Base-by-base conservation (phyloP, 2,888 invertebrate genomes). In the Aphidoletes aphidimyza region DNA sequence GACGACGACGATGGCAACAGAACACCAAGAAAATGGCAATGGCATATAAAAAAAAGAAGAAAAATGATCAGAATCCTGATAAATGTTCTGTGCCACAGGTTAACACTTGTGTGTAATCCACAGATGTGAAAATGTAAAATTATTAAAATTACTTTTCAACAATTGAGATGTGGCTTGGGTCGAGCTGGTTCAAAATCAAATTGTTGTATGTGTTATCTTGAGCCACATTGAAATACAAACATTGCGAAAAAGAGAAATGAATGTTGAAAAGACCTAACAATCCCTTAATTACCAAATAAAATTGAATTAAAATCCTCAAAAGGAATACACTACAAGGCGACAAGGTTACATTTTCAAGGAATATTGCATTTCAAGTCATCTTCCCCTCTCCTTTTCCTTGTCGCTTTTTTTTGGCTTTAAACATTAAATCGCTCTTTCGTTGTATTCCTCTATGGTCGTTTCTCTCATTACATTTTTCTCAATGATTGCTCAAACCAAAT, bases 101-200 rank as follows among this genome's bases (percentile, higher is more conserved):
- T 69, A 69, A 69, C 69, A 69, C 69, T 54, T 54, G 22, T 2
- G n/a, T n/a, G 34, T 69, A 69, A 69, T 69, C 69, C 69, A 69
- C 69, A 69, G 34, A 69, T 69, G 69, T 0, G 47, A 14, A 30
- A 69, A 54, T 54, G 69, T 14, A 30, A 69, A n/a, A 69, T 69
- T 69, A 69, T 69, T 30, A 14, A 69, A 69, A 69, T 69, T 69
- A 69, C 69, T 69, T 69, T 69, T 54, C 26, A 26, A 54, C 54
- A 54, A 26, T 54, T 6, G 26, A 11, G 26, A 54, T 19, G 17
- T 5, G n/a, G 6, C 30, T 34, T n/a, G 26, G 69, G 30, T 69
- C 30, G 9, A 30, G 69, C 69, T 11, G n/a, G 30, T 30, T 14
- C 3, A 17, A 42, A 42, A 42, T 42, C 14, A 42, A 42, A 42